A percentile compares a stretch with the other conserved stretches of the same genome.
Conservation (phyloP, 2,797 vertebrate species). For the Crocodylus rhombifer region DNA sequence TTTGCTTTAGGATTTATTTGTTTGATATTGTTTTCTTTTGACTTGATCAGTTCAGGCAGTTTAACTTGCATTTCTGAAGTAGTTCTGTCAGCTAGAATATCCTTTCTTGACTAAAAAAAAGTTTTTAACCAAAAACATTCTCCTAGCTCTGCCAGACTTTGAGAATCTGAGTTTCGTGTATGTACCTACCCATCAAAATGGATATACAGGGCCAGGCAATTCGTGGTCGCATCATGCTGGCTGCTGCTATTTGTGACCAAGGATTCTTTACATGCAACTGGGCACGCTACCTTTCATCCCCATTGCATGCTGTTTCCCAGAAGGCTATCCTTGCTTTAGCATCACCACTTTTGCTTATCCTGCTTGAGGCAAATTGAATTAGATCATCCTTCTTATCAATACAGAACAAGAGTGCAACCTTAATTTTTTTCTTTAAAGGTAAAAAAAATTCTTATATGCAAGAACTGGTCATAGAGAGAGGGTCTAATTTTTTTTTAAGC, state of each 20-base stretch:
- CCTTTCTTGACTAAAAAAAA: too few species aligned
- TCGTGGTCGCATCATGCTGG: neutral
- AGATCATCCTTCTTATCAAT: neutral
- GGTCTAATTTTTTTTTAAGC: neutral
- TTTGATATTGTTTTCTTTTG: too few species aligned
- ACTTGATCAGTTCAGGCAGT: too few species aligned
- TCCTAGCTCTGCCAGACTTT: too few species aligned
- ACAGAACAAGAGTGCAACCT: accelerated
- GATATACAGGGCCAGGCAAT: neutral
- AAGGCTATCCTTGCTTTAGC: neutral
- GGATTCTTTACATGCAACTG: neutral
- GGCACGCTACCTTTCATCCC: too few species aligned
- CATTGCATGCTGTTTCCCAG: neutral
- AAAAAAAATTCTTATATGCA: neutral
- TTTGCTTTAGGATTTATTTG: too few species aligned
- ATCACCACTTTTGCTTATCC: neutral
- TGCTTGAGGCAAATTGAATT: accelerated
- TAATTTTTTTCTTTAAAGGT: neutral
- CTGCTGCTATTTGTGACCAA: neutral
- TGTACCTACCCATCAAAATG: neutral
- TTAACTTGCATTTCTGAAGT: too few species aligned
- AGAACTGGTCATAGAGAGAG: neutral
- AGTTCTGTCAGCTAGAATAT: too few species aligned
- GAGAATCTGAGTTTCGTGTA: neutral
- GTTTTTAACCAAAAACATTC: too few species aligned